Percentiles rank a stretch among this genome's conserved stretches.
Conservation (phyloP, 2,113 vertebrate genomes). For the Clarias macrocephalus region DNA sequence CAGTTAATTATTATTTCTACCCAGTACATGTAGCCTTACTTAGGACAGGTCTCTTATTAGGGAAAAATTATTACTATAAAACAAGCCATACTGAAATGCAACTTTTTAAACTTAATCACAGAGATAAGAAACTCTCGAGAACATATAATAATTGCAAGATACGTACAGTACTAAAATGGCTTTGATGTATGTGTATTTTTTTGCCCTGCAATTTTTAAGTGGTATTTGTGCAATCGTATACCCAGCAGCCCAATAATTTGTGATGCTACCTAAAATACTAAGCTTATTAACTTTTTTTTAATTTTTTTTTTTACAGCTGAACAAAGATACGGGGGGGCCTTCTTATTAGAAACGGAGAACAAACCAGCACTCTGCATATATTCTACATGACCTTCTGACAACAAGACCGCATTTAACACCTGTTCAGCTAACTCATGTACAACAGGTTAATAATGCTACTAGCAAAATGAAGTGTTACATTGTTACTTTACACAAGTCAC, state of each 20-base stretch:
- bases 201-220: slow-evolving; percentile 48
- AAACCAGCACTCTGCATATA: background rate
- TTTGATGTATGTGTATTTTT: slow-evolving; percentile 55
- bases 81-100: slow-evolving; percentile 59
- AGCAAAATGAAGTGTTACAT: background rate
- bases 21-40: slow-evolving; percentile 67
- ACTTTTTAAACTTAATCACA: slow-evolving; percentile 50
- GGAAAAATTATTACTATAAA: slow-evolving; percentile 50
- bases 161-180: slow-evolving; percentile 52
- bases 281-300: slow-evolving; percentile 40
- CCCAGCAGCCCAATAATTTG: slow-evolving; percentile 50
- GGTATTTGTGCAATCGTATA: slow-evolving; percentile 30
- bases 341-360: slow-evolving; percentile 24
- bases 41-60: slow-evolving; percentile 76
- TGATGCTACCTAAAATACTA: slow-evolving; percentile 36
- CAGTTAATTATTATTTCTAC: slow-evolving; percentile 75
- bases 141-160: slow-evolving; percentile 60
- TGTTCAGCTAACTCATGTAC: background rate
- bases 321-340: background rate
- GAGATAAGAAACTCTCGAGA: slow-evolving; percentile 40
- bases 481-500: background rate
- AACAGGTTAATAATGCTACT: background rate
- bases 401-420: background rate
- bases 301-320: background rate
- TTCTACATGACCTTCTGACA: background rate